Conservation (phyloP, 2,888 invertebrate species). For the Corbicula japonica region DNA sequence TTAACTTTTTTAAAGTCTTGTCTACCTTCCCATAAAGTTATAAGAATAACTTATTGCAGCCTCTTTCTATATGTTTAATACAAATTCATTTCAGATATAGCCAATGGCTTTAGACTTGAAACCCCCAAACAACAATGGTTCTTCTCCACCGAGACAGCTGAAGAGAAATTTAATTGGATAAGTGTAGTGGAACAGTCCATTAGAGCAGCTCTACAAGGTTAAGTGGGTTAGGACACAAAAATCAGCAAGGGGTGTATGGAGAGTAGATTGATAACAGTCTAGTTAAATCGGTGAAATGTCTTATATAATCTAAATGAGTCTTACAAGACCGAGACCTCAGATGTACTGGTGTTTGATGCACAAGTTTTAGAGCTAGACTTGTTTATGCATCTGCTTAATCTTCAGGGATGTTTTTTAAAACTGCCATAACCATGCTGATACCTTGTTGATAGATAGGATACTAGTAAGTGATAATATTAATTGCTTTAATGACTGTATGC, state of each 20-base stretch:
- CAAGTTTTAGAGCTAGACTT: background rate
- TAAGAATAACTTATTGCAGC: background rate
- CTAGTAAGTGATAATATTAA: no score
- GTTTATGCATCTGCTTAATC: background rate
- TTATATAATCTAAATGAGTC: no score
- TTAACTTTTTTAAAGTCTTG: no score
- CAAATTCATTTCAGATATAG: constrained; percentile 75
- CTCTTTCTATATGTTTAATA: background rate
- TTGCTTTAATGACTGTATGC: no score
- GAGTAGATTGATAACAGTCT: no score
- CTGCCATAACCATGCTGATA: no score
- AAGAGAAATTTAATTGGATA: constrained; percentile 83
- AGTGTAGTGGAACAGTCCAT: constrained; percentile 80
- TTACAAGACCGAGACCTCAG: no score
- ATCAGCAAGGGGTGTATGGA: no score
- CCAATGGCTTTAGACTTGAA: constrained; percentile 81
- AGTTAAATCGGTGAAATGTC: no score
- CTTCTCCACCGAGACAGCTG: constrained; percentile 77
- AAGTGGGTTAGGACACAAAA: no score
- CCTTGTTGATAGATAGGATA: no score
- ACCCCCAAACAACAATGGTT: constrained; percentile 80
- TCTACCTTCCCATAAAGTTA: no score
- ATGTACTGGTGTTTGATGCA: background rate
- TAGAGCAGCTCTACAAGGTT: constrained; percentile 69
- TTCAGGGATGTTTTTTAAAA: constrained; percentile 13